A percentile compares a stretch with the other conserved stretches of the same genome.
Conservation (phyloP, 2,113 vertebrate genomes). For the Perca flavescens region DNA sequence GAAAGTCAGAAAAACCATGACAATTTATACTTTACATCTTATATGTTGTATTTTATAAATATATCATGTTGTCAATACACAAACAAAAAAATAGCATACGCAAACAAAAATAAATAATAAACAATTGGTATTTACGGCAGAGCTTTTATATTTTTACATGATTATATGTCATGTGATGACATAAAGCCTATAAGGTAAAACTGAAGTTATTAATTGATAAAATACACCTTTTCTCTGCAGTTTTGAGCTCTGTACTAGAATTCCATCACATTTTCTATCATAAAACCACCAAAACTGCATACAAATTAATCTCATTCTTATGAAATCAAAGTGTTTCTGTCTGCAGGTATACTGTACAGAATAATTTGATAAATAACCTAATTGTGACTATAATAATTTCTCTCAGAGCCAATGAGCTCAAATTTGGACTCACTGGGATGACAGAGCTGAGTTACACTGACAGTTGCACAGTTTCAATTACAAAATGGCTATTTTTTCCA, state of each 20-base stretch:
- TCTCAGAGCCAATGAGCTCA: not conserved
- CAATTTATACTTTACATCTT: too few species aligned
- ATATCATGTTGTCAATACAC: not conserved
- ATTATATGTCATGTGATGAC: not conserved
- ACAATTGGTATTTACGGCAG: not conserved
- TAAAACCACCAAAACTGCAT: not conserved
- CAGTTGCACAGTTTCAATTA: not conserved
- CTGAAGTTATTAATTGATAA: not conserved
- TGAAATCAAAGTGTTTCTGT: not conserved
- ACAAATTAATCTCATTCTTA: not conserved
- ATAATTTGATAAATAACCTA: not conserved
- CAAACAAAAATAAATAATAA: not conserved
- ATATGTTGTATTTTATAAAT: not conserved
- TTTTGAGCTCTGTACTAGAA: accelerated
- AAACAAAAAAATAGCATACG: not conserved
- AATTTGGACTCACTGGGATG: not conserved
- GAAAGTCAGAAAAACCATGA: too few species aligned
- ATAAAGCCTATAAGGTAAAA: not conserved
- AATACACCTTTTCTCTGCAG: not conserved
- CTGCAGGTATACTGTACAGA: too few species aligned
- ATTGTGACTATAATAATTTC: not conserved
- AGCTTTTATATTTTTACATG: not conserved
- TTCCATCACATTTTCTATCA: not conserved
- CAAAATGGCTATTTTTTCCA: not conserved
- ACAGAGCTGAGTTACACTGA: not conserved